phyloP scores from a whole-genome alignment of 2,797 vertebrate species.

The Sebastes umbrosus region DNA sequence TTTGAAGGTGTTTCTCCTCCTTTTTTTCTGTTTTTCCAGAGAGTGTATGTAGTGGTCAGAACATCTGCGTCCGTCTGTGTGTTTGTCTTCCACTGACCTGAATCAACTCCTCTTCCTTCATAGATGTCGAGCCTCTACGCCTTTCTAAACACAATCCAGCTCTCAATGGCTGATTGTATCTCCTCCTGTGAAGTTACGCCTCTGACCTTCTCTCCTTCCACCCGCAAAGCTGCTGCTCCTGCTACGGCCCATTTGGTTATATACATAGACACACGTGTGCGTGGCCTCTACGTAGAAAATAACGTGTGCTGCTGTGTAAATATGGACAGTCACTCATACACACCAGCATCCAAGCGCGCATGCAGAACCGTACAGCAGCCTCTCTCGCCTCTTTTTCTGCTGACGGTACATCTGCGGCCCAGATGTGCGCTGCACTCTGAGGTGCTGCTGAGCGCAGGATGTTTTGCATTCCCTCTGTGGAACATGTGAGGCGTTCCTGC shows the following conservation, averaged over 20 bases:
- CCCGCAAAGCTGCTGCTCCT: conserved; percentile 31
- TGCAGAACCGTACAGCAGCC: conserved; percentile 34
- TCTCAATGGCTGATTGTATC: conserved; percentile 66
- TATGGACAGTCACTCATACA: conserved; percentile 30
- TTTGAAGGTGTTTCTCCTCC: conserved; percentile 6
- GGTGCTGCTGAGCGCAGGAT: conserved; percentile 68
- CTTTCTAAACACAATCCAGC: conserved; percentile 53
- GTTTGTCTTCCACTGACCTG: conserved; percentile 55
- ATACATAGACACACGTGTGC: conserved; percentile 60
- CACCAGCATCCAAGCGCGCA: conserved; percentile 38
- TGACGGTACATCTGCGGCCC: conserved; percentile 63
- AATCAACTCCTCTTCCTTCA: conserved; percentile 41
- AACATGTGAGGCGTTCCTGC: conserved; percentile 70
- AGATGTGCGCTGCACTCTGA: conserved; percentile 65
- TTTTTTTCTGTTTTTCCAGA: conserved; percentile 11
- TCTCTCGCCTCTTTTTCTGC: conserved; percentile 12
- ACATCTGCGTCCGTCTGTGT: conserved; percentile 46
- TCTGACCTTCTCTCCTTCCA: conserved; percentile 43
- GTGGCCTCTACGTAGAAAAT: conserved; percentile 15
- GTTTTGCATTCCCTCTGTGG: conserved; percentile 74
- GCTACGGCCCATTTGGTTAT: conserved; percentile 55
- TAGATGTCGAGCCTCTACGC: conserved; percentile 27
- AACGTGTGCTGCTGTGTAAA: conserved; percentile 38
- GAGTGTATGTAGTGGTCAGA: conserved; percentile 34
- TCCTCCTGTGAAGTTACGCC: conserved; percentile 26